phyloP scores from a whole-genome alignment of 92 coral and sea anemone species.

The Zoanthus gigantus region DNA sequence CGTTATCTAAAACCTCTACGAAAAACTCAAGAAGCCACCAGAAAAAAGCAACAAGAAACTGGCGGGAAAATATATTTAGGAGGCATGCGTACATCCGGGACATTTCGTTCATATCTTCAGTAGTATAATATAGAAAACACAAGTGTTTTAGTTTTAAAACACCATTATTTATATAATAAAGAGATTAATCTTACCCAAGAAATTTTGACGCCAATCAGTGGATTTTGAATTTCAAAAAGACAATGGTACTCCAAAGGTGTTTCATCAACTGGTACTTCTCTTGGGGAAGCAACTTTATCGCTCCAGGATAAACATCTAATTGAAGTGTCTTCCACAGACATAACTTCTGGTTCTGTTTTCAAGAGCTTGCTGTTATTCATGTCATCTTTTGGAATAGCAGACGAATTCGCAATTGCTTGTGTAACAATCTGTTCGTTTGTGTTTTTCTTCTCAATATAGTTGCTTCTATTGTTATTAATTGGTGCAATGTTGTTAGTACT shows the following conservation, averaged over 20 bases:
- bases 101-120: too few relatives aligned
- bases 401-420: background rate
- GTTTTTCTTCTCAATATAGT: background rate
- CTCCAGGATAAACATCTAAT: background rate
- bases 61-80: too few relatives aligned
- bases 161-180: background rate
- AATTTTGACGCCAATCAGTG: constrained; percentile 13
- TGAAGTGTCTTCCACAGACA: background rate
- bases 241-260: background rate
- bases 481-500: background rate
- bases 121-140: too few relatives aligned
- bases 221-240: constrained; percentile 22
- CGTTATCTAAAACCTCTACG: too few relatives aligned
- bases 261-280: background rate
- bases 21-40: too few relatives aligned
- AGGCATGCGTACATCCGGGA: too few relatives aligned
- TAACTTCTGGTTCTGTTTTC: background rate
- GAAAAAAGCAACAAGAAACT: too few relatives aligned
- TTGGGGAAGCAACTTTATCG: background rate
- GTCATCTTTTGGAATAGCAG: background rate
- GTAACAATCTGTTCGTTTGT: background rate
- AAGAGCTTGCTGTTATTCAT: background rate
- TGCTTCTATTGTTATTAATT: background rate
- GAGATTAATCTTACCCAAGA: constrained; percentile 25
- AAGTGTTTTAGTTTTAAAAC: too few relatives aligned